A percentile compares a stretch with the other conserved stretches of the same genome.
Conservation (phyloP, 2,888 invertebrate species). For the Trichogramma dendrolimi region DNA sequence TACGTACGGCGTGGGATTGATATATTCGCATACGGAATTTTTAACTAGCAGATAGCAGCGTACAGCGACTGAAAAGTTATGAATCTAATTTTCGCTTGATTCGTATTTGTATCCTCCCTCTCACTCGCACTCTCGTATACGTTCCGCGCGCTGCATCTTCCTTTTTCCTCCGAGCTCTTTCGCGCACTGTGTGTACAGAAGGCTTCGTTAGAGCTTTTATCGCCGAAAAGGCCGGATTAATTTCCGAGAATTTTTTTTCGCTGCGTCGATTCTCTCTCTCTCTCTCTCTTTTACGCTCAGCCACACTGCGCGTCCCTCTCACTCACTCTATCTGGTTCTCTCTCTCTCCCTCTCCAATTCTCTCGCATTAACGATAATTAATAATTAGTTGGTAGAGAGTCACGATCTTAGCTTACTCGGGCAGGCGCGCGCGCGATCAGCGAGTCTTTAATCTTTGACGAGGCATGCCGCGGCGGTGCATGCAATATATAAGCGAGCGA, state of each 20-base stretch:
- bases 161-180: slow-evolving; percentile 34
- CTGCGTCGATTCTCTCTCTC: neutral
- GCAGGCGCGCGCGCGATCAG: too few relatives aligned
- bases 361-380: slow-evolving; percentile 20
- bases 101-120: slow-evolving; percentile 41
- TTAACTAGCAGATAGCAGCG: slow-evolving; percentile 39
- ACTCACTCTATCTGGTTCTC: neutral
- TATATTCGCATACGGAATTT: slow-evolving; percentile 50
- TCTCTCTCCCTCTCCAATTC: neutral
- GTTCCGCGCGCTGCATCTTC: slow-evolving; percentile 26
- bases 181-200: slow-evolving; percentile 39
- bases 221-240: slow-evolving; percentile 39
- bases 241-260: slow-evolving; percentile 31
- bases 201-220: slow-evolving; percentile 48
- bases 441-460: slow-evolving; percentile 23
- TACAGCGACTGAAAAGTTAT: slow-evolving; percentile 49
- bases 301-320: neutral
- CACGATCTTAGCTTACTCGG: too few relatives aligned
- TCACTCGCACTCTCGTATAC: slow-evolving; percentile 18
- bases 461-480: slow-evolving; percentile 1
- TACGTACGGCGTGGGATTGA: slow-evolving; percentile 38
- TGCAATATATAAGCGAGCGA: slow-evolving; percentile 24
- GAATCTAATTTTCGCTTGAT: slow-evolving; percentile 48
- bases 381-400: neutral
- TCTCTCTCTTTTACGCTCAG: slow-evolving; percentile 1